Base-by-base conservation (phyloP, 2,113 vertebrate species). In the Salvelinus sp. region DNA sequence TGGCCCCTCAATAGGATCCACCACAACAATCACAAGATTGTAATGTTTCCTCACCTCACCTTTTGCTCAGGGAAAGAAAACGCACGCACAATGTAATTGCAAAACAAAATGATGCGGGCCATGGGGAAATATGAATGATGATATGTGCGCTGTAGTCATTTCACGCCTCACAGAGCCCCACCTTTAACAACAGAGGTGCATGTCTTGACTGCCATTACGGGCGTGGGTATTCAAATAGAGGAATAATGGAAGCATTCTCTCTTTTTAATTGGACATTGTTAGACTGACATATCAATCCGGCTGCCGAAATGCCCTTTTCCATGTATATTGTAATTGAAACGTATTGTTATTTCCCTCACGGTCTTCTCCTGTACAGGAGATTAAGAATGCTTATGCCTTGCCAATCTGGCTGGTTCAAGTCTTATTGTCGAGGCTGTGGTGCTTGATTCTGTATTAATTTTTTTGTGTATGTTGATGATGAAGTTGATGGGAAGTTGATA, bases 191-290 rank as follows among this genome's bases (percentile, higher is more conserved):
- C 62, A 73, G n/a, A 84, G 85, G 81, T 78, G 82, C 83, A 84
- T 82, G 87, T 86, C 84, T 85, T 85, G 68, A 54, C 22, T 72
- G 81, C 81, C 28, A 71, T 88, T 87, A 81, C 67, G 64, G 84
- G 81, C 77, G 75, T 23, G 72, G 67, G 72, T 76, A 81, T 89
- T 90, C 83, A 91, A 92, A 90, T 92, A 91, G 88, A 88, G 86
- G 83, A 91, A 93, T 92, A 92, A 91, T 88, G 79, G 83, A 92
- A 85, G 89, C 82, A 82, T 91, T 92, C 86, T 88, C 82, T 73
- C 72, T 85, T 91, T 93, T 93, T 93, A 94, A 94, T 94, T 93
- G 93, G 91, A 94, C 91, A 91, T 92, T 92, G 91, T 94, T 87
- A 87, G 86, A 90, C 79, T 90, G 92, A 91, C 91, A 91, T 91